These are phyloP conservation scores for Stenolophus ochropezus DNA, from an alignment of 2,888 invertebrate species.

Conservation along the genomic window DNA sequence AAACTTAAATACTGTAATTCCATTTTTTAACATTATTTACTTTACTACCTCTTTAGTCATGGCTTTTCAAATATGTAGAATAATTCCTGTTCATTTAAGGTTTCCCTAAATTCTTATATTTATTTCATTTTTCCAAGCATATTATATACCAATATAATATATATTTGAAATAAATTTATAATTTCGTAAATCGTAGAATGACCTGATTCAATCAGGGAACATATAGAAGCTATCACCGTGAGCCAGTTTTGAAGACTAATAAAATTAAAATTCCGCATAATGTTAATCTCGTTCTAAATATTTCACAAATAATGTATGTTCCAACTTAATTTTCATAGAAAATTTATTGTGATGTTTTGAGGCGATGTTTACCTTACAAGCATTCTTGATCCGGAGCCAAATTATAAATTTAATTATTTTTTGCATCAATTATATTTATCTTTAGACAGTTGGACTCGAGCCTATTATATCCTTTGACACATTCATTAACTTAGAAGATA, in stretches of 20 bases:
- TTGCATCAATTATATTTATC: conserved; percentile 46
- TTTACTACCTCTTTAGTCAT: too few relatives aligned
- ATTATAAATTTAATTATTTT: conserved; percentile 54
- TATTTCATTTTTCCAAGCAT: too few relatives aligned
- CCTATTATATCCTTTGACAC: conserved; percentile 41
- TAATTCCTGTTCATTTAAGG: too few relatives aligned
- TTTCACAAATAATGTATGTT: conserved; percentile 5
- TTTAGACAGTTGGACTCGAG: conserved; percentile 2
- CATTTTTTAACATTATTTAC: too few relatives aligned
- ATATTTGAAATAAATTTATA: too few relatives aligned
- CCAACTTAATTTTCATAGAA: conserved; percentile 51
- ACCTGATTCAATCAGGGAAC: too few relatives aligned
- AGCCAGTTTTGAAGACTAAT: neutral
- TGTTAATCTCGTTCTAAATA: neutral
- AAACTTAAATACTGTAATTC: too few relatives aligned
- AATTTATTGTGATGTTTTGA: conserved; percentile 47
- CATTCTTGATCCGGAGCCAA: conserved; percentile 38
- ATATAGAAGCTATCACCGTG: too few relatives aligned
- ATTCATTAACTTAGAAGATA: conserved; percentile 10
- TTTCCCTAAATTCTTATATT: too few relatives aligned
- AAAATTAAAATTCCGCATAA: neutral
- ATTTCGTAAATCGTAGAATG: too few relatives aligned
- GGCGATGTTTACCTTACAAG: conserved; percentile 30
- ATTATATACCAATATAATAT: too few relatives aligned
- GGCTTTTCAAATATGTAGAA: too few relatives aligned